phyloP scores from a whole-genome alignment of 2,113 vertebrate genomes.

The Phoenicopterus ruber region DNA sequence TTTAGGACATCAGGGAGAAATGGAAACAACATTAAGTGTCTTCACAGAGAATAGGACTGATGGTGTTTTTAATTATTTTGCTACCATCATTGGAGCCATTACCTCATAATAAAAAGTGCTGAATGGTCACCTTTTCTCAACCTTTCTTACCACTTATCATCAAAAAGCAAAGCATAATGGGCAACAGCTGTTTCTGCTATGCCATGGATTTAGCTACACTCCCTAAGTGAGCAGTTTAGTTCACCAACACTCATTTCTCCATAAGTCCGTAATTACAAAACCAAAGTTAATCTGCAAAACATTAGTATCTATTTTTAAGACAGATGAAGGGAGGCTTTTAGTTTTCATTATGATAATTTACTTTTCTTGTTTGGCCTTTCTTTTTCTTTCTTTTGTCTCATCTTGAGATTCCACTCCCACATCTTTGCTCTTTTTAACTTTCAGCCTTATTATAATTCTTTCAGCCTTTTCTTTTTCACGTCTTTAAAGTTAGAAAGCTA shows the following conservation, averaged over 20 bases:
- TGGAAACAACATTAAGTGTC: not conserved
- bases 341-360: slow-evolving; percentile 43
- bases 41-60: slow-evolving; percentile 4
- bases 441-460: not conserved
- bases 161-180: slow-evolving; percentile 51
- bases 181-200: slow-evolving; percentile 53
- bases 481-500: not conserved
- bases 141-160: slow-evolving; percentile 56
- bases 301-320: slow-evolving; percentile 50
- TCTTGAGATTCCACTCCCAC: not conserved
- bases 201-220: not conserved
- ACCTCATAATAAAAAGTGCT: slow-evolving; percentile 46
- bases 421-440: slow-evolving; percentile 18
- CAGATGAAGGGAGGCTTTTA: slow-evolving; percentile 9
- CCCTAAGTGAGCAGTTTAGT: slow-evolving; percentile 19
- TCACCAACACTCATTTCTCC: not conserved
- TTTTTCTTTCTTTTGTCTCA: slow-evolving; percentile 27
- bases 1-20: not conserved
- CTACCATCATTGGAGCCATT: slow-evolving; percentile 38
- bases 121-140: slow-evolving; percentile 57
- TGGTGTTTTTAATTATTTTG: slow-evolving; percentile 46
- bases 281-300: slow-evolving; percentile 51
- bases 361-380: slow-evolving; percentile 30
- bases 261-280: slow-evolving; percentile 19
- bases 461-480: not conserved